Evolutionary conservation across 2,888 invertebrate species (phyloP).

Genomic region (Papilio demoleus): DNA sequence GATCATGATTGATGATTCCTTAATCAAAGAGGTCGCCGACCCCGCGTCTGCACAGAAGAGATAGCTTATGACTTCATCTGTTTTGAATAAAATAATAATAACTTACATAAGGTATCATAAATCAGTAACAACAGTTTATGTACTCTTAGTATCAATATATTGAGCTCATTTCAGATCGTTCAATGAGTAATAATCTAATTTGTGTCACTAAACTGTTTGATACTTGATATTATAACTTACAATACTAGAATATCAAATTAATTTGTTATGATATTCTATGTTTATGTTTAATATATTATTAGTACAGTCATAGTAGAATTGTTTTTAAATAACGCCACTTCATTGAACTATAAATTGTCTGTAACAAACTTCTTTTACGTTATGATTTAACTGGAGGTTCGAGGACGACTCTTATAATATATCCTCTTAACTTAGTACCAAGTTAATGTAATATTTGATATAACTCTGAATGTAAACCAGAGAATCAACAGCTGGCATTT

Average conservation of each 20-base stretch:
- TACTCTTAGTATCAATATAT: background rate
- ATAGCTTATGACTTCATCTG: slow-evolving; percentile 69
- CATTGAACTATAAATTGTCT: too few relatives aligned
- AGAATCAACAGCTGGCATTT: slow-evolving; percentile 65
- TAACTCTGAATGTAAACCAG: slow-evolving; percentile 4
- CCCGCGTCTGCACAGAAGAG: slow-evolving; percentile 53
- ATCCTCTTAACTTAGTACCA: background rate
- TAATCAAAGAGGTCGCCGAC: slow-evolving; percentile 75
- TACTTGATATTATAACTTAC: background rate
- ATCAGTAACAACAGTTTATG: slow-evolving; percentile 24
- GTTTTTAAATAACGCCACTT: too few relatives aligned
- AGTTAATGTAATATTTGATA: slow-evolving; percentile 11
- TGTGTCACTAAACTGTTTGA: slow-evolving; percentile 1
- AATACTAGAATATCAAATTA: too few relatives aligned
- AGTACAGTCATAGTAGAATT: too few relatives aligned
- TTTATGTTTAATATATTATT: too few relatives aligned
- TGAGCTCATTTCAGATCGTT: background rate
- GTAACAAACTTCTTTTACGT: too few relatives aligned
- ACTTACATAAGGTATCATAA: slow-evolving; percentile 39
- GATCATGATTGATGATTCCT: slow-evolving; percentile 79
- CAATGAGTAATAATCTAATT: background rate
- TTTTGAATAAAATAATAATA: slow-evolving; percentile 62
- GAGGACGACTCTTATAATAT: too few relatives aligned
- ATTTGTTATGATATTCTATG: too few relatives aligned
- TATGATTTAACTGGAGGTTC: background rate